phyloP scores from a whole-genome alignment of 2,888 invertebrate species.

The Griposia aprilina region DNA sequence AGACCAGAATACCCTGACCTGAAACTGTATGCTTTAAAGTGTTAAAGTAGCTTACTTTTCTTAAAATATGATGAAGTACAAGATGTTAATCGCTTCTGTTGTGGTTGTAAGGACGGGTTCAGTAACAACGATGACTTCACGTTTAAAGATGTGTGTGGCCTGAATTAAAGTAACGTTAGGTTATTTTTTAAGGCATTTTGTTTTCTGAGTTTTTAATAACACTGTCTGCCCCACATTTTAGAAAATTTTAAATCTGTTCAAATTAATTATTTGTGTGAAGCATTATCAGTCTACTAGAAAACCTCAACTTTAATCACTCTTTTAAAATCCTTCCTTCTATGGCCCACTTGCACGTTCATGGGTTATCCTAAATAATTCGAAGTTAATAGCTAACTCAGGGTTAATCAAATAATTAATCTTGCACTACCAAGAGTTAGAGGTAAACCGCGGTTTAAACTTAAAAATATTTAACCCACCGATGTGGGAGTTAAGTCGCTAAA shows the following conservation, averaged over 20 bases:
- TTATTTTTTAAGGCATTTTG: not conserved
- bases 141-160: slow-evolving; percentile 19
- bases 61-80: slow-evolving; percentile 19
- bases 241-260: not conserved
- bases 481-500: not conserved
- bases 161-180: slow-evolving; percentile 11
- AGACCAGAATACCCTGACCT: not conserved
- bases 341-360: not conserved
- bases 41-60: slow-evolving; percentile 3
- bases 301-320: not conserved
- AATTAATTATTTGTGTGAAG: not conserved
- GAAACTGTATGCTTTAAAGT: not conserved
- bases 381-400: not conserved
- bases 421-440: not conserved
- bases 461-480: not conserved
- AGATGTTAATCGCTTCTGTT: slow-evolving; percentile 6
- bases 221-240: not conserved
- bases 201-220: not conserved
- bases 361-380: not conserved
- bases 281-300: not conserved
- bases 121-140: slow-evolving; percentile 21
- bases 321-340: not conserved
- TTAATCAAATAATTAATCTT: not conserved
- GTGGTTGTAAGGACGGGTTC: not conserved
- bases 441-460: not conserved